A percentile compares a stretch with the other conserved stretches of the same genome.
These are phyloP conservation scores for Callitettix versicolor DNA, from an alignment of 1,140 invertebrate genomes.

Conservation along the genomic window DNA sequence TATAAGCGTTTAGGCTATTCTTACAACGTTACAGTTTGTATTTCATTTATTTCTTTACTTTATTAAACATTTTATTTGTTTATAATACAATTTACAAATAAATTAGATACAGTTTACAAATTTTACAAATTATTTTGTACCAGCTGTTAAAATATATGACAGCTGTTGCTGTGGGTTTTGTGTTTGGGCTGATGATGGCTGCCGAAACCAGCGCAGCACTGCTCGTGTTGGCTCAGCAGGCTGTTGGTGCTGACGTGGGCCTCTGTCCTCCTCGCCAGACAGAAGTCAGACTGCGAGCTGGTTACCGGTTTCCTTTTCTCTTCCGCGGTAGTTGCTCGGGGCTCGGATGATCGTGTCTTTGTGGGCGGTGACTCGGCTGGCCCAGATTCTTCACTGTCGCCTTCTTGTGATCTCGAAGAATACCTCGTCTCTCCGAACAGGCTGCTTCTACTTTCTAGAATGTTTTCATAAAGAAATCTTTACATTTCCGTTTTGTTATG, in stretches of 20 bases:
- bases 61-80: no score
- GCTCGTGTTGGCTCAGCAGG: slow-evolving; percentile 29
- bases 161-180: slow-evolving; percentile 30
- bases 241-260: slow-evolving; percentile 26
- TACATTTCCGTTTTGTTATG: no score
- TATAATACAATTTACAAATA: no score
- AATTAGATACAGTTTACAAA: no score
- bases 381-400: neutral
- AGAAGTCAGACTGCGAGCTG: slow-evolving; percentile 14
- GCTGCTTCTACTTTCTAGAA: neutral
- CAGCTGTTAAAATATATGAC: slow-evolving; percentile 22
- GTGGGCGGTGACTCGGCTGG: neutral
- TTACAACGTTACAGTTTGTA: no score
- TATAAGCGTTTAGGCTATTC: no score
- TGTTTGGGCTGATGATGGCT: slow-evolving; percentile 32
- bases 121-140: no score
- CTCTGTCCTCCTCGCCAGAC: slow-evolving; percentile 17
- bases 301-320: slow-evolving; percentile 20
- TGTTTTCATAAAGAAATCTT: neutral
- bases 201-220: slow-evolving; percentile 36
- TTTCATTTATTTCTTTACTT: no score
- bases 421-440: neutral
- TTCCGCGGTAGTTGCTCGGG: slow-evolving; percentile 18
- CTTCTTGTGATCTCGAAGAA: neutral
- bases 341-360: neutral